Conservation (phyloP, 2,888 invertebrate species). For the Drosophila mimetica region DNA sequence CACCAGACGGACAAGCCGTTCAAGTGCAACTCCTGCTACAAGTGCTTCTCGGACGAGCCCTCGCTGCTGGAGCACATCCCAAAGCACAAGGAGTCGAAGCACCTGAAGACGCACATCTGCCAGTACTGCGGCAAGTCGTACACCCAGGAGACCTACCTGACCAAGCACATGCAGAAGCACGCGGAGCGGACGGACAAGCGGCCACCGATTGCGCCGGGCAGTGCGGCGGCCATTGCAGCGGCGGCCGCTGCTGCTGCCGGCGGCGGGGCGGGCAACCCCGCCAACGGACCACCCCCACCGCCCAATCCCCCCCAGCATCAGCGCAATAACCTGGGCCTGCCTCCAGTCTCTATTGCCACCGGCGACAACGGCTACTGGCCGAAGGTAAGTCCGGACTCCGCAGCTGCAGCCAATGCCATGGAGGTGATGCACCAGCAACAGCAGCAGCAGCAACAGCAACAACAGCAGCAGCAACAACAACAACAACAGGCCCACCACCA, state of each 20-base stretch:
- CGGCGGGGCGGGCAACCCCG: constrained; percentile 11
- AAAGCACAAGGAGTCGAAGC: constrained; percentile 99
- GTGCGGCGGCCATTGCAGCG: constrained; percentile 81
- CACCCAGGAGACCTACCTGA: constrained; percentile 99
- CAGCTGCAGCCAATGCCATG: constrained; percentile 86
- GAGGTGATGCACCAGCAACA: constrained; percentile 88
- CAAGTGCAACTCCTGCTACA: constrained; percentile 99
- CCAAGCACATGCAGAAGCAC: constrained; percentile 99
- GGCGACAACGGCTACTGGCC: constrained; percentile 90
- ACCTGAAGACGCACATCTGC: constrained; percentile 99
- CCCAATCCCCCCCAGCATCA: constrained; percentile 67
- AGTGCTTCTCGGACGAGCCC: constrained; percentile 99
- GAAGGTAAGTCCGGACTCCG: constrained; percentile 92
- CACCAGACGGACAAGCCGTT: constrained; percentile 99
- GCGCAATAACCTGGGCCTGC: constrained; percentile 75
- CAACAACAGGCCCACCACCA: constrained; percentile 86
- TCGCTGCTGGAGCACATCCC: constrained; percentile 99
- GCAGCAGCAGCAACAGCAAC: constrained; percentile 87
- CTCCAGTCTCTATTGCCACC: constrained; percentile 82
- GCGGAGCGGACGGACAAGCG: constrained; percentile 96
- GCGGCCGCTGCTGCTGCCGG: constrained; percentile 56
- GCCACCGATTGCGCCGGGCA: constrained; percentile 90
- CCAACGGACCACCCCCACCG: constrained; percentile 24
- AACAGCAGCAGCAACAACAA: constrained; percentile 84
- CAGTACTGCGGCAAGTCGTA: constrained; percentile 99